These are phyloP conservation scores for Hystrix cristata DNA, from an alignment of 2,113 vertebrate species.

Conservation along the genomic window DNA sequence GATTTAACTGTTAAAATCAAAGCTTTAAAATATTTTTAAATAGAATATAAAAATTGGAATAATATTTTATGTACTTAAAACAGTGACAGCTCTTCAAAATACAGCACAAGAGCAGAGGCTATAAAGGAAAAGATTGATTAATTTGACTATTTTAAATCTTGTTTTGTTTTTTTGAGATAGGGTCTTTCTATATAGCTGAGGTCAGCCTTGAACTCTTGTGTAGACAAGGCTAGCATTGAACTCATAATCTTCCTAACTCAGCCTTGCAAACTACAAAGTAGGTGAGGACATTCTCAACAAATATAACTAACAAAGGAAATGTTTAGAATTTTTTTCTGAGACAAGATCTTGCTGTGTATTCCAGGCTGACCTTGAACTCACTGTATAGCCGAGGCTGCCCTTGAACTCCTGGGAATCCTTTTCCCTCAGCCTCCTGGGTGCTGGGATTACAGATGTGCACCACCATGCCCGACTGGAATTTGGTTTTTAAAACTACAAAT, in stretches of 20 bases:
- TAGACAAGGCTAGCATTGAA: not conserved
- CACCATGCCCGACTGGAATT: not conserved
- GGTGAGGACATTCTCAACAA: constrained; percentile 26
- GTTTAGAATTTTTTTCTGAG: not conserved
- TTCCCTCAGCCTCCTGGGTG: not conserved
- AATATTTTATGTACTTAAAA: not conserved
- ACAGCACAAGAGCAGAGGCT: not conserved
- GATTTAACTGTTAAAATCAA: constrained; percentile 18
- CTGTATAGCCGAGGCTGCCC: not conserved
- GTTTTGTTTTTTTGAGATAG: not conserved
- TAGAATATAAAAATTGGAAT: not conserved
- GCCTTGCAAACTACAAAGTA: not conserved
- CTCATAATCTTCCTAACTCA: not conserved
- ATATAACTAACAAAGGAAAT: not conserved
- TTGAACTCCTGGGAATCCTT: not conserved
- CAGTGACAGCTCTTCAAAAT: constrained; percentile 22
- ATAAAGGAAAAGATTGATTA: not conserved
- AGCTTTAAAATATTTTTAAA: not conserved
- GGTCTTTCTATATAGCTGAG: not conserved
- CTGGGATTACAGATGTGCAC: not conserved
- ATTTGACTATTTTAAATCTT: constrained; percentile 25
- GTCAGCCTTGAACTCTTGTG: not conserved
- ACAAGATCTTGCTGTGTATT: too few relatives aligned
- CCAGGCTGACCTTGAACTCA: not conserved
- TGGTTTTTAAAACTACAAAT: not conserved